phyloP scores from a whole-genome alignment of 2,113 vertebrate species.

The Lophura nycthemera region DNA sequence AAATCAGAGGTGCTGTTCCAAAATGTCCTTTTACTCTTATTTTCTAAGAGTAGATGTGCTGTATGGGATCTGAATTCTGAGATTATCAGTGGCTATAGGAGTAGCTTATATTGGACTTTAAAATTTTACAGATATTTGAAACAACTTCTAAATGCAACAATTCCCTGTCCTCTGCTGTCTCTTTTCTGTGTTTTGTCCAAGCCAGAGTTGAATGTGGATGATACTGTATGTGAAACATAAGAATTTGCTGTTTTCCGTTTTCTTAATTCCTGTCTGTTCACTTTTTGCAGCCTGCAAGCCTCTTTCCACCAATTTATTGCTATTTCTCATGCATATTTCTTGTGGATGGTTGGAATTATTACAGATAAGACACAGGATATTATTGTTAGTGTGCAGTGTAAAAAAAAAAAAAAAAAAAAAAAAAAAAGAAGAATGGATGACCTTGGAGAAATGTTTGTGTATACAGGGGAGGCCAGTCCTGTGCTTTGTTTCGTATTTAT shows the following conservation, averaged over 20 bases:
- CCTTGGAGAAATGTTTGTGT: not conserved
- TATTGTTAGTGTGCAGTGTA: not conserved
- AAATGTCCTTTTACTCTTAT: not conserved
- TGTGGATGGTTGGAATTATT: not conserved
- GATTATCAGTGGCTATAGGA: not conserved
- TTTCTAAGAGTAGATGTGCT: not conserved
- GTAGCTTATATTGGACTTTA: not conserved
- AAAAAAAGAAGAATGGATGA: not conserved
- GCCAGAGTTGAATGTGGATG: not conserved
- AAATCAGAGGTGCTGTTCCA: not conserved
- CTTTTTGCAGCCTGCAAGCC: not conserved
- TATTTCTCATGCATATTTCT: not conserved
- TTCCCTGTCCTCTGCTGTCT: not conserved
- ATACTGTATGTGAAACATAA: not conserved
- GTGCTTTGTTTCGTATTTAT: not conserved
- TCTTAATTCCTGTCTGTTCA: not conserved
- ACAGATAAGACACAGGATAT: rapidly evolving
- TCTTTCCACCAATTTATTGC: not conserved
- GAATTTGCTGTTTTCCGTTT: not conserved
- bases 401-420: not conserved
- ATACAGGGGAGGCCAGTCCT: not conserved
- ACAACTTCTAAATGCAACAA: not conserved
- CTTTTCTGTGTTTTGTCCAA: not conserved
- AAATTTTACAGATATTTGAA: not conserved
- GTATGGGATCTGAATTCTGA: not conserved